Base-by-base conservation (phyloP, 1,140 invertebrate genomes). In the Lanistes nyassanus region DNA sequence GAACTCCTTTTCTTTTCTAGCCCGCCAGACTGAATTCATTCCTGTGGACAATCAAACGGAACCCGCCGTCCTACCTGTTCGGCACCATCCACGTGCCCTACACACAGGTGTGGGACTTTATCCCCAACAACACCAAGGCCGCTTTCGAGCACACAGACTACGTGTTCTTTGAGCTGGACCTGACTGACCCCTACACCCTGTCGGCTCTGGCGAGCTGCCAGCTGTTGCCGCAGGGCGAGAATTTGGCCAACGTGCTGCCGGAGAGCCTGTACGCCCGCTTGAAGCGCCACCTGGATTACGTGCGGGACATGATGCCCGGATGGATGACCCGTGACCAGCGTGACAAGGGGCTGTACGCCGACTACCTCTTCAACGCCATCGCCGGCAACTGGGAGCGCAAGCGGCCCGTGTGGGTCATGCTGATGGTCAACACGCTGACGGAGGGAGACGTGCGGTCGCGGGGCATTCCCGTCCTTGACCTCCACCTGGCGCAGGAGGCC, bases 51-150 rank as follows among this genome's bases (percentile, higher is more conserved):
- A 77, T 90, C 21, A 79, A 83, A n/a, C 76, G 88, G 19, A 79
- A 88, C 66, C 91, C 91, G 19, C 88, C 91, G 7, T 90, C 91
- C 2, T 92, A 91, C 82, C 90, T 92, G 76, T 92, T 92, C 82
- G 92, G 92, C 34, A 92, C 92, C 47, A 92, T 92, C 76, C 92
- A 92, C 84, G 92, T 92, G 37, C 91, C 92, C 0, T 92, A 92
- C 81, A 91, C 90, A 0, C 84, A 88, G 70, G 92, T 92, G 13
- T 92, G 92, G 91, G 87, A 91, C 76, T 89, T 86, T 80, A 91
- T 92, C 68, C 91, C 91, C 29, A 81, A 88, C 66, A 91, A 90
- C 76, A 89, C 88, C 74, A 92, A 92, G 80, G 70, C 86, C 51
- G 91, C 91, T 29, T 92, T 92, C 81, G 79, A 85, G 31, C 80